Conservation (phyloP, 2,113 vertebrate species). For the Nibea coibor region DNA sequence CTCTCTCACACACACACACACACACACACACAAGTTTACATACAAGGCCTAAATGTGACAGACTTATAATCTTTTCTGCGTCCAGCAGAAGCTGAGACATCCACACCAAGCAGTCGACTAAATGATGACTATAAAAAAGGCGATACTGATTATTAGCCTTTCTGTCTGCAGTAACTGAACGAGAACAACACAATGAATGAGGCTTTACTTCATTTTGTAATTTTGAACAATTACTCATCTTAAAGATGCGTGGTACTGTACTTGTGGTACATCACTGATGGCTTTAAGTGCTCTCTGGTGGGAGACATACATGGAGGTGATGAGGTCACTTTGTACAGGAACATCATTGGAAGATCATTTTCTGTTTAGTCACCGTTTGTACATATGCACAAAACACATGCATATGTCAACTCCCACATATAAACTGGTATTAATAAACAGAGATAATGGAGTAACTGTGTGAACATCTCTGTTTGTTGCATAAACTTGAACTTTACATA, state of each 20-base stretch:
- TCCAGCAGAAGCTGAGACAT: constrained; percentile 21
- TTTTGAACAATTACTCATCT: not conserved
- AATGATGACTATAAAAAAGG: not conserved
- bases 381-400: too few species aligned
- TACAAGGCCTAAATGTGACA: constrained; percentile 16
- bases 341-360: too few species aligned
- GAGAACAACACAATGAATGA: not conserved
- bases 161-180: not conserved
- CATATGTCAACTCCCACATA: too few species aligned
- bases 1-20: constrained; percentile 14
- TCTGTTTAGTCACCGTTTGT: too few species aligned
- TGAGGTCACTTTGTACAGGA: too few species aligned
- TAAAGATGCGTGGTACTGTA: not conserved
- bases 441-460: too few species aligned
- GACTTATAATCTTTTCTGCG: constrained; percentile 3
- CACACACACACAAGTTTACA: constrained; percentile 1
- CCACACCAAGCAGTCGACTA: constrained; percentile 11
- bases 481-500: too few species aligned
- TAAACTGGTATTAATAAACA: too few species aligned
- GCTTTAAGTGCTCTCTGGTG: not conserved
- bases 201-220: not conserved
- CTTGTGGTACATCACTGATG: not conserved
- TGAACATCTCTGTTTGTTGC: too few species aligned
- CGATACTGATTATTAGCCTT: not conserved
- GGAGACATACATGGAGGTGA: not conserved